A percentile compares a stretch with the other conserved stretches of the same genome.
These are phyloP conservation scores for Lasiurus cinereus DNA, from an alignment of 2,113 vertebrate species.

Conservation along the genomic window DNA sequence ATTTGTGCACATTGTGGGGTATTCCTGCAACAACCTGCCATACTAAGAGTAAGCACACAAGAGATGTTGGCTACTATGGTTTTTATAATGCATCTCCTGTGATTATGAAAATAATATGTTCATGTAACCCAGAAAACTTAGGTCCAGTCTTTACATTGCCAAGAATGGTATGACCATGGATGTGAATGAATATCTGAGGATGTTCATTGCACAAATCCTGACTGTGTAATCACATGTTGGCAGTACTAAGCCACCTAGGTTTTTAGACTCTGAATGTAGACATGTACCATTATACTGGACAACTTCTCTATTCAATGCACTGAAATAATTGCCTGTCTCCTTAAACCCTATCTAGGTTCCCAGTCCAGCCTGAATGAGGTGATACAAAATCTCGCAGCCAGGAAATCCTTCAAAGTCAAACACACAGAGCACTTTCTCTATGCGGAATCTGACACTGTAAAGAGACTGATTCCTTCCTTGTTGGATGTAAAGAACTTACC, in stretches of 20 bases:
- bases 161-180: background rate
- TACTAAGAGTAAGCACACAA: background rate
- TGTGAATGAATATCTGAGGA: too few species aligned
- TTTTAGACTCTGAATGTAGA: background rate
- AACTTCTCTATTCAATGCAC: background rate
- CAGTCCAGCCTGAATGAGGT: slow-evolving; percentile 62
- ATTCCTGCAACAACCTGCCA: background rate
- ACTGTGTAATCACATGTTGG: too few species aligned
- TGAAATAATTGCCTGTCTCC: background rate
- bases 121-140: background rate
- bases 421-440: slow-evolving; percentile 42
- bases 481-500: background rate
- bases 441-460: fast-evolving
- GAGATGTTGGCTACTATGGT: background rate
- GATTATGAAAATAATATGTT: background rate
- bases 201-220: too few species aligned
- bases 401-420: slow-evolving; percentile 36
- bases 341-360: slow-evolving; percentile 32
- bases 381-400: slow-evolving; percentile 49
- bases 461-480: slow-evolving; percentile 28
- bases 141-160: background rate
- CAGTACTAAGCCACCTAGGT: background rate
- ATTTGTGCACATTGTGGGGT: too few species aligned
- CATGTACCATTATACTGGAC: background rate
- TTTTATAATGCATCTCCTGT: background rate